Evolutionary conservation across 2,888 invertebrate genomes (phyloP), one percentile per base, ranked within the genome.

Genomic region (Rhyacophila evoluta): DNA sequence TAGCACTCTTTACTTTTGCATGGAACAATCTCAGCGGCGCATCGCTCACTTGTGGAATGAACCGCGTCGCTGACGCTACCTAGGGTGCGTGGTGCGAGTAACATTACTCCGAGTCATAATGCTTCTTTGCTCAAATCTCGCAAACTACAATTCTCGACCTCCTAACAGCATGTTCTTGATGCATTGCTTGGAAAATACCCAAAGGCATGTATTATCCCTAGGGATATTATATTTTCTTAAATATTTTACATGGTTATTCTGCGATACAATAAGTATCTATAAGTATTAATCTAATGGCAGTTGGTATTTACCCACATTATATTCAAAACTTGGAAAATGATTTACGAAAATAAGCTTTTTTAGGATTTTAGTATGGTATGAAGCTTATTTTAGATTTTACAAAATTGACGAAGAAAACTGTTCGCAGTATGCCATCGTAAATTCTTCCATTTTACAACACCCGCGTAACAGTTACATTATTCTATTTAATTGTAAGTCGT

Each of bases 1-100:
- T 74, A 74, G 79, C 75, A 79, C 81, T 81, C 81, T 79, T 81
- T 81, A 81, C 72, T 81, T 79, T 81, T 81, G 77, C 81, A 81
- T 71, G 37, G 79, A 79, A 81, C 81, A 81, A 81, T 81, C 77
- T 77, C 79, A 19, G 33, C 12, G 73, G 39, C 29, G 73, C 68
- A 2, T 37, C 36, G 36, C 74, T 33, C 36, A 19, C 74, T 6
- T n/a, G 36, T 1, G 37, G 19, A 33, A 68, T 19, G 74, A 29
- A 15, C 41, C 67, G 36, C 11, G 29, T 37, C 67, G 28, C 69
- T 25, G 8, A 4, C 2, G 33, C 15, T 25, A 10, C 33, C 36
- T 25, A 37, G 2, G 72, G 38, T 15, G 37, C 37, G 36, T 38
- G 72, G 37, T 1, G 11, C 25, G 72, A 36, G 12, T 10, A 72